Conservation (phyloP, 2,888 invertebrate genomes). For the Pseudococcus longispinus region DNA sequence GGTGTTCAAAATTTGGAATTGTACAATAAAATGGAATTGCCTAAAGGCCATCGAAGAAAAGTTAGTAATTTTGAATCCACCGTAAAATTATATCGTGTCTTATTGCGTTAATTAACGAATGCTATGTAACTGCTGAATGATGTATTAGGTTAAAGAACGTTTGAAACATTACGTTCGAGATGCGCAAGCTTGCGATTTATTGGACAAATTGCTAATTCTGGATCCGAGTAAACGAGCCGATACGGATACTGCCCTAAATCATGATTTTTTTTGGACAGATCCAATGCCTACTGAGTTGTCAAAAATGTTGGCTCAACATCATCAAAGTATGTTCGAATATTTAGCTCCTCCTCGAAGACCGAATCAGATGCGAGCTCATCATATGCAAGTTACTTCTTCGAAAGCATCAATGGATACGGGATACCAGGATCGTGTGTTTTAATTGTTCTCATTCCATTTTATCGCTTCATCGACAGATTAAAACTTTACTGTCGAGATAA, state of each 20-base stretch:
- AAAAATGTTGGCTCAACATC: conserved; percentile 90
- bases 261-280: conserved; percentile 98
- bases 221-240: conserved; percentile 89
- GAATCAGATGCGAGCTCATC: conserved; percentile 73
- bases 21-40: conserved; percentile 86
- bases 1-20: conserved; percentile 88
- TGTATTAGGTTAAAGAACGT: conserved; percentile 73
- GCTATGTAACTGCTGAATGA: conserved; percentile 53
- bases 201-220: conserved; percentile 88
- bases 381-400: conserved; percentile 62
- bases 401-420: conserved; percentile 70
- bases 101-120: not conserved
- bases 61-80: conserved; percentile 63
- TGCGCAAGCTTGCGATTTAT: conserved; percentile 87
- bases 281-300: conserved; percentile 92
- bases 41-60: conserved; percentile 84
- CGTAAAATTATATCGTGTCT: no score
- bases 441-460: not conserved
- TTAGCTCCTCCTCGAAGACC: conserved; percentile 78
- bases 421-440: conserved; percentile 86
- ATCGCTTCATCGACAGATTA: no score
- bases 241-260: conserved; percentile 91
- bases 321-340: conserved; percentile 94
- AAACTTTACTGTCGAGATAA: no score
- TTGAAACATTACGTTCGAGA: conserved; percentile 90